These are phyloP conservation scores for Cyphomyrus plagiostoma DNA, from an alignment of 2,113 vertebrate genomes.

Conservation along the genomic window DNA sequence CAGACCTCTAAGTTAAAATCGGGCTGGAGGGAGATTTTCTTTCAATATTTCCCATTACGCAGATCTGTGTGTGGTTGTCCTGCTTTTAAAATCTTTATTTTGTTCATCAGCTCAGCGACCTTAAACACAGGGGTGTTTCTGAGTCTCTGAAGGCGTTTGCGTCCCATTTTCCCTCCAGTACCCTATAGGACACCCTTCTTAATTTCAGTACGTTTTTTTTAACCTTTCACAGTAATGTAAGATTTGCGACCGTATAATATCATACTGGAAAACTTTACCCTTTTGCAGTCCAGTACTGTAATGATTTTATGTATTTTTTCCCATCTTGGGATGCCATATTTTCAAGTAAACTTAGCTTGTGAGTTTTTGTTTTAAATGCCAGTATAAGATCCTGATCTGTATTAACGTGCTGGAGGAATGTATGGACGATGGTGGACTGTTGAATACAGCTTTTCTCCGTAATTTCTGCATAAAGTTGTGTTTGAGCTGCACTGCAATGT, in stretches of 20 bases:
- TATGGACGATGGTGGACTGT: constrained; percentile 36
- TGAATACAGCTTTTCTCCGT: constrained; percentile 54
- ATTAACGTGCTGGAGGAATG: constrained; percentile 52
- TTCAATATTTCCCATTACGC: neutral
- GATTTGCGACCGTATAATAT: neutral
- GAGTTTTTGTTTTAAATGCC: constrained; percentile 51
- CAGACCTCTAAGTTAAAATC: neutral
- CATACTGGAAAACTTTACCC: neutral
- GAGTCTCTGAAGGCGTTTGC: neutral
- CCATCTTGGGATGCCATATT: constrained; percentile 30
- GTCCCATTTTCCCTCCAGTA: neutral
- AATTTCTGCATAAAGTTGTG: constrained; percentile 42
- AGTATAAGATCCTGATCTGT: constrained; percentile 59
- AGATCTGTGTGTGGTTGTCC: neutral
- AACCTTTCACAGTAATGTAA: neutral
- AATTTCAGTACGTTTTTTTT: neutral
- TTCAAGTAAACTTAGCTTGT: constrained; percentile 50
- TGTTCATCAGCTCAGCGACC: neutral
- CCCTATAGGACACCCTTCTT: no score
- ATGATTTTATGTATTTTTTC: neutral
- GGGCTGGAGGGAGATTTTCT: neutral
- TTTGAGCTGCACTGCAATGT: constrained; percentile 49
- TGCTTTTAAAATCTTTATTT: neutral
- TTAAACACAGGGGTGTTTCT: neutral
- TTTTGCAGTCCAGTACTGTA: neutral